A percentile compares a stretch with the other conserved stretches of the same genome.
Conservation (phyloP, 2,113 vertebrate genomes). For the Thermophis baileyi region DNA sequence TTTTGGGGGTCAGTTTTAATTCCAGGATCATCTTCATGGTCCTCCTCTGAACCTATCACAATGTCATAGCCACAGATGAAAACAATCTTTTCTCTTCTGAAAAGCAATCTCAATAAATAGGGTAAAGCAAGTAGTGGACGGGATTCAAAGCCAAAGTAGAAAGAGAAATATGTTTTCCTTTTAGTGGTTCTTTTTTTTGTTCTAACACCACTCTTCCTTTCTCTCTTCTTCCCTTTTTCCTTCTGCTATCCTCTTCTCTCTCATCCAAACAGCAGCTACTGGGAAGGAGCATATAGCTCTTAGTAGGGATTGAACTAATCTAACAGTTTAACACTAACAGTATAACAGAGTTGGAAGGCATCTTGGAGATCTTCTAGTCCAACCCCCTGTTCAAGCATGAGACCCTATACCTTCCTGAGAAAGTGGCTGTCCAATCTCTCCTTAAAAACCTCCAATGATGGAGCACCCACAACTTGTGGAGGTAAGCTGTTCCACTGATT, state of each 20-base stretch:
- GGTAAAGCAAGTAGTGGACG: not conserved
- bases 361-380: not conserved
- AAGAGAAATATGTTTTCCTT: not conserved
- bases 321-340: not conserved
- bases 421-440: not conserved
- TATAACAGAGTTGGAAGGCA: not conserved
- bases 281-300: not conserved
- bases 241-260: not conserved
- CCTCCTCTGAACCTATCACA: not conserved
- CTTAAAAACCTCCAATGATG: not conserved
- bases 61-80: not conserved
- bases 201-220: not conserved
- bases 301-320: not conserved
- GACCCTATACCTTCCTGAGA: not conserved
- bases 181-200: not conserved
- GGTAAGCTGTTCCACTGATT: not conserved
- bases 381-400: too few relatives aligned
- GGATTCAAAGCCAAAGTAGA: not conserved
- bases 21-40: not conserved
- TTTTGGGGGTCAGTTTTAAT: not conserved
- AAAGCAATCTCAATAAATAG: not conserved
- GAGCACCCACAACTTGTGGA: not conserved
- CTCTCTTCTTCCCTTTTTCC: not conserved
- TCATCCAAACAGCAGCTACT: not conserved
- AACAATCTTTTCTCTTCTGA: not conserved